Evolutionary conservation across 2,113 vertebrate genomes (phyloP).

Genomic region (Eonycteris spelaea): DNA sequence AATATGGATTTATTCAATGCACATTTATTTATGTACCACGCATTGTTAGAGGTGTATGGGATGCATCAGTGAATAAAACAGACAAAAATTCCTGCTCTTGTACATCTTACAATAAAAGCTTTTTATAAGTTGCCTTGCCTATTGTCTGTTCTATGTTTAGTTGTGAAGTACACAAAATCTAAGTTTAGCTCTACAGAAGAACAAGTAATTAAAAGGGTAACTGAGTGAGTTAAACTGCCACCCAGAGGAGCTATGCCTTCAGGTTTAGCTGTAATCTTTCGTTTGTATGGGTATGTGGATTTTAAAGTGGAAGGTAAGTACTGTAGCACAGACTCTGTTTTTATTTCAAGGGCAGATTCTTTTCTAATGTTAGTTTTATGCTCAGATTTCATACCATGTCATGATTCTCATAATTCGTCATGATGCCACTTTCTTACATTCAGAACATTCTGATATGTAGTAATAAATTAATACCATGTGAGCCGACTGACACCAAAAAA

Average conservation of each 20-base stretch:
- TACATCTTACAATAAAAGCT: not conserved
- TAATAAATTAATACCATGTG: conserved; percentile 53
- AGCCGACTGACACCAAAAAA: not conserved
- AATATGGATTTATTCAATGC: not conserved
- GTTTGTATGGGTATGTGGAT: not conserved
- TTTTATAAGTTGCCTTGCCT: not conserved
- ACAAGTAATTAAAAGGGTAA: conserved; percentile 56
- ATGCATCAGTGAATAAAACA: not conserved
- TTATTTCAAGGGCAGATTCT: conserved; percentile 52
- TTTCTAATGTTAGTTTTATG: conserved; percentile 44
- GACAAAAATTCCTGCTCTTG: not conserved
- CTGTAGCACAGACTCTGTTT: not conserved
- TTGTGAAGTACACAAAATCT: conserved; percentile 14
- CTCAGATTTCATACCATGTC: conserved; percentile 27
- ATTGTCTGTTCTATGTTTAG: not conserved
- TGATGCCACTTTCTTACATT: not conserved
- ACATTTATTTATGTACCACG: not conserved
- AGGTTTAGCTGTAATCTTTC: not conserved
- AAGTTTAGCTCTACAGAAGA: not conserved
- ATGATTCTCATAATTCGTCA: conserved; percentile 42
- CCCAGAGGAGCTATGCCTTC: not conserved
- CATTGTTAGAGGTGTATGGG: not conserved
- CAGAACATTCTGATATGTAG: not conserved
- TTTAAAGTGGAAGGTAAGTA: not conserved
- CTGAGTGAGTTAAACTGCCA: not conserved